Conservation (phyloP, 2,113 vertebrate genomes). For the Tenebrosternarchus preto region DNA sequence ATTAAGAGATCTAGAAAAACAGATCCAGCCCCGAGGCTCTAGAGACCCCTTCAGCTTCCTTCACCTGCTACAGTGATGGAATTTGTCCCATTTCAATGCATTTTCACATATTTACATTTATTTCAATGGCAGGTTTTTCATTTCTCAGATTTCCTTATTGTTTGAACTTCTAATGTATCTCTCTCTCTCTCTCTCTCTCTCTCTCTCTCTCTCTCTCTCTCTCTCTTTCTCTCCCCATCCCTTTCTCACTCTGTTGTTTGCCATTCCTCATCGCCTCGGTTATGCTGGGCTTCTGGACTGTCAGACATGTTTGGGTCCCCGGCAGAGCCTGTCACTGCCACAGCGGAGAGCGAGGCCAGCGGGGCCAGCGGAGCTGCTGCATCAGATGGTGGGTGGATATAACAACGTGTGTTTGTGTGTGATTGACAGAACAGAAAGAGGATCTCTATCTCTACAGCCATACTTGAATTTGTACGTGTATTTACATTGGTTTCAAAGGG, state of each 20-base stretch:
- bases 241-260: slow-evolving; percentile 61
- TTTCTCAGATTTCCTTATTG: not conserved
- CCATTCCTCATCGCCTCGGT: slow-evolving; percentile 36
- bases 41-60: too few relatives aligned
- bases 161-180: not conserved
- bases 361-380: slow-evolving; percentile 82
- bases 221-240: slow-evolving; percentile 10
- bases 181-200: slow-evolving; percentile 11
- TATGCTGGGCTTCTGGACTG: slow-evolving; percentile 58
- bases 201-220: slow-evolving; percentile 32
- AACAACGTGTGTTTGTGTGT: not conserved
- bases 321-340: slow-evolving; percentile 79
- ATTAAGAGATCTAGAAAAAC: too few relatives aligned
- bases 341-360: slow-evolving; percentile 84
- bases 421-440: not conserved
- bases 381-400: slow-evolving; percentile 84
- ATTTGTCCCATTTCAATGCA: not conserved
- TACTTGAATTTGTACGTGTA: too few relatives aligned
- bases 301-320: slow-evolving; percentile 92
- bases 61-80: not conserved
- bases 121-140: not conserved
- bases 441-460: too few relatives aligned
- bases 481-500: not conserved
- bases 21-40: too few relatives aligned
- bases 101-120: not conserved